Conservation (phyloP, 2,797 vertebrate genomes). For the Morus bassanus region DNA sequence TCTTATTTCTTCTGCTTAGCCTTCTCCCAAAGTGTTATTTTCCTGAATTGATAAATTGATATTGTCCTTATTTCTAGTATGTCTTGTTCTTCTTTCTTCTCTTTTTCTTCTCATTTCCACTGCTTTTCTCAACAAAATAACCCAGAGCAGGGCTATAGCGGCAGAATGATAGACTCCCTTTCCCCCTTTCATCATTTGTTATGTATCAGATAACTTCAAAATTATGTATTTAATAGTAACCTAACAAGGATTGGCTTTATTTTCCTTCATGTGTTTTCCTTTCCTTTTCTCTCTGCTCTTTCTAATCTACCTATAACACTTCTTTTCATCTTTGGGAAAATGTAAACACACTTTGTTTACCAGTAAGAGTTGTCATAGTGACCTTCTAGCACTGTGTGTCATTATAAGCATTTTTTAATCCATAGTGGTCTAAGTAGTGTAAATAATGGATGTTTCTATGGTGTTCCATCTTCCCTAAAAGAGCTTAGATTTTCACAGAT, state of each 20-base stretch:
- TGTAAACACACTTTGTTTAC: neutral
- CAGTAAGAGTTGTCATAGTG: neutral
- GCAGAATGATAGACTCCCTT: neutral
- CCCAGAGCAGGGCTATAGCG: neutral
- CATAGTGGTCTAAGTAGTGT: neutral
- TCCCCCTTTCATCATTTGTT: neutral
- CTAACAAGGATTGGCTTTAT: neutral
- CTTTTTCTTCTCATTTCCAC: neutral
- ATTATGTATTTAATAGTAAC: neutral
- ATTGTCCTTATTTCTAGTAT: neutral
- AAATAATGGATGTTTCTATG: neutral
- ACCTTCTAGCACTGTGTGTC: neutral
- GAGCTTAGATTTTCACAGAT: neutral
- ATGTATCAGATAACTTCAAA: neutral
- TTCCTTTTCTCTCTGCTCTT: neutral
- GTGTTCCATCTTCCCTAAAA: neutral
- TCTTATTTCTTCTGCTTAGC: neutral
- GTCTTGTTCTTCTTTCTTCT: neutral
- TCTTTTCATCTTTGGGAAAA: neutral
- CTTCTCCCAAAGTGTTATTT: neutral
- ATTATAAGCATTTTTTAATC: neutral
- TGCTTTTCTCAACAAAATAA: neutral
- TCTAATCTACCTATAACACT: neutral
- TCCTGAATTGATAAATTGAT: neutral
- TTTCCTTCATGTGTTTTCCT: neutral